Evolutionary conservation across 2,113 vertebrate species (phyloP).

Genomic region (Prochilodus magdalenae): DNA sequence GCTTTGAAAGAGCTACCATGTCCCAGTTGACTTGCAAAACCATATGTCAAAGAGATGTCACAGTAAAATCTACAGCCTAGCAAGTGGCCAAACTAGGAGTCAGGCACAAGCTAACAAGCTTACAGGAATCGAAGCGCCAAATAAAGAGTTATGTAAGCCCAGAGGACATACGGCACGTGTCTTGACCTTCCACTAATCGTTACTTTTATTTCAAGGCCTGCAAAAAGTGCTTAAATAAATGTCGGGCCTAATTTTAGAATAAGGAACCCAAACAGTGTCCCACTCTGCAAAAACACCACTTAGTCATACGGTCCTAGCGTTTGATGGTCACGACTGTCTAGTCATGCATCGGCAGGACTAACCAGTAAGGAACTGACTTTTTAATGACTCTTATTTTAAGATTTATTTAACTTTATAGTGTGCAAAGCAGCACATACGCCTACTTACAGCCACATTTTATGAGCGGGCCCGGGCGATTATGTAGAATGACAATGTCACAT

Average conservation of each 20-base stretch:
- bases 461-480: constrained; percentile 14
- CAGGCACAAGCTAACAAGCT: constrained; percentile 67
- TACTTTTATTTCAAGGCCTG: neutral
- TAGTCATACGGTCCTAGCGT: neutral
- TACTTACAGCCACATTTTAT: neutral
- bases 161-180: neutral
- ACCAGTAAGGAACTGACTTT: neutral
- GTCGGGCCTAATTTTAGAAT: neutral
- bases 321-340: neutral
- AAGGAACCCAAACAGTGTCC: neutral
- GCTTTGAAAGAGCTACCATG: constrained; percentile 21
- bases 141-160: neutral
- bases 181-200: neutral
- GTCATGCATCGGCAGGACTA: neutral
- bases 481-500: constrained; percentile 47
- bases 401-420: constrained; percentile 7
- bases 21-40: constrained; percentile 60
- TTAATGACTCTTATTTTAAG: neutral
- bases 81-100: constrained; percentile 67
- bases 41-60: constrained; percentile 77
- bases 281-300: neutral
- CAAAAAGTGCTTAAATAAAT: neutral
- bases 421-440: neutral
- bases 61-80: constrained; percentile 68
- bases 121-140: constrained; percentile 27